phyloP scores from a whole-genome alignment of 1,140 invertebrate genomes.

The Anthonomus grandis region DNA sequence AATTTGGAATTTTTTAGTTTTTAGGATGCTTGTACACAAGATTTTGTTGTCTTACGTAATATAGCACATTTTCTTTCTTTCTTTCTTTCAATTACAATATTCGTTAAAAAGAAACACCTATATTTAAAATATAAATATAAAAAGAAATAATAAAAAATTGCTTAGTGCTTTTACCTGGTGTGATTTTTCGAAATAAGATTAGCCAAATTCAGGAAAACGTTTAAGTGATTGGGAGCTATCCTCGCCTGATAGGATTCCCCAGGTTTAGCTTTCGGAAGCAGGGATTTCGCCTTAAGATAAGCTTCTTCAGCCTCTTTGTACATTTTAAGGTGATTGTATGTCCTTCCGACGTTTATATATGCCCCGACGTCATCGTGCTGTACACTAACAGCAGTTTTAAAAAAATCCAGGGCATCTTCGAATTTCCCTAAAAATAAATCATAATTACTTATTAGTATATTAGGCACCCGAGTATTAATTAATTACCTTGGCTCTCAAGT shows the following conservation, averaged over 20 bases:
- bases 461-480: slow-evolving; percentile 37
- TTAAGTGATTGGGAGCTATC: slow-evolving; percentile 93
- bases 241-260: slow-evolving; percentile 93
- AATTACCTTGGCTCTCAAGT: slow-evolving; percentile 80
- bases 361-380: slow-evolving; percentile 93
- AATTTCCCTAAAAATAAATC: slow-evolving; percentile 28
- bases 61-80: too few relatives aligned
- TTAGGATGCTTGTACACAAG: too few relatives aligned
- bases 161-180: slow-evolving; percentile 52
- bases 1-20: too few relatives aligned
- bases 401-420: slow-evolving; percentile 83
- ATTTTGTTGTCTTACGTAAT: too few relatives aligned
- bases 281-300: slow-evolving; percentile 82
- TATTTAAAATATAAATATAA: not conserved
- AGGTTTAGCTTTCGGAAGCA: slow-evolving; percentile 86
- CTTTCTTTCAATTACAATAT: too few relatives aligned
- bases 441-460: not conserved
- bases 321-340: slow-evolving; percentile 88
- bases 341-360: slow-evolving; percentile 94
- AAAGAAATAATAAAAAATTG: not conserved
- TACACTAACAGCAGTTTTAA: slow-evolving; percentile 88
- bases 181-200: slow-evolving; percentile 93
- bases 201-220: slow-evolving; percentile 93
- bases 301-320: slow-evolving; percentile 90
- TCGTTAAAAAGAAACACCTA: too few relatives aligned